Percentiles rank a stretch among this genome's conserved stretches.
Evolutionary conservation across 2,888 invertebrate species (phyloP).

Genomic region (Lagria hirta): DNA sequence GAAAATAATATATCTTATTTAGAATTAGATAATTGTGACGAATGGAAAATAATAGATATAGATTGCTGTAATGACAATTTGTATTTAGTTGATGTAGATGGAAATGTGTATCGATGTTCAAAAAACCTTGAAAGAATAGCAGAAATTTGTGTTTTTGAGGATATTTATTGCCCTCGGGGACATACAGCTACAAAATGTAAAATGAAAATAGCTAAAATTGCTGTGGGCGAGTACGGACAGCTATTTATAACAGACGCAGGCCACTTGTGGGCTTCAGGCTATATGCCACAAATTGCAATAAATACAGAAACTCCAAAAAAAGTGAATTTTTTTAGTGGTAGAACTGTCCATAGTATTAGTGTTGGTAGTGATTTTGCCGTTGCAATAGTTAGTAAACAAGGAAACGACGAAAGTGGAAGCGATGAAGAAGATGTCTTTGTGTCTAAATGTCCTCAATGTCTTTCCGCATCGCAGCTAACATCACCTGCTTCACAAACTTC

Average conservation of each 20-base stretch:
- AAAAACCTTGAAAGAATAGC: conserved; percentile 59
- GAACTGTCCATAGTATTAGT: conserved; percentile 68
- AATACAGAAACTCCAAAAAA: conserved; percentile 62
- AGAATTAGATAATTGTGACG: conserved; percentile 53
- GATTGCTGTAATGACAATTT: conserved; percentile 62
- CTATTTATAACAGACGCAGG: conserved; percentile 68
- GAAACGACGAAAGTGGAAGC: conserved; percentile 57
- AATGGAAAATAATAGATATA: conserved; percentile 64
- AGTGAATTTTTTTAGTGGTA: conserved; percentile 68
- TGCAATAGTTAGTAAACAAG: conserved; percentile 66
- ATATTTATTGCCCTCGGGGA: conserved; percentile 66
- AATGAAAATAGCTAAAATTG: conserved; percentile 64
- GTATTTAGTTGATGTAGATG: conserved; percentile 64
- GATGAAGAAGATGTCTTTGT: conserved; percentile 66
- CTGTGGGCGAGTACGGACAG: conserved; percentile 63
- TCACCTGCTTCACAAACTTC: conserved; percentile 64
- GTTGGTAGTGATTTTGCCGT: conserved; percentile 79
- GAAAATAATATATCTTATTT: conserved; percentile 19
- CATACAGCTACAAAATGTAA: conserved; percentile 62
- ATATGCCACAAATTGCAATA: conserved; percentile 67
- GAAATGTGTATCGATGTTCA: conserved; percentile 62
- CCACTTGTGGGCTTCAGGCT: conserved; percentile 70
- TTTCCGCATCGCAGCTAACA: conserved; percentile 59
- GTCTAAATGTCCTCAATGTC: conserved; percentile 67
- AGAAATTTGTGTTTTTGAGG: conserved; percentile 65